Percentiles rank a stretch among this genome's conserved stretches.
phyloP scores from a whole-genome alignment of 2,888 invertebrate species.

The Malthinus seriepunctatus region DNA sequence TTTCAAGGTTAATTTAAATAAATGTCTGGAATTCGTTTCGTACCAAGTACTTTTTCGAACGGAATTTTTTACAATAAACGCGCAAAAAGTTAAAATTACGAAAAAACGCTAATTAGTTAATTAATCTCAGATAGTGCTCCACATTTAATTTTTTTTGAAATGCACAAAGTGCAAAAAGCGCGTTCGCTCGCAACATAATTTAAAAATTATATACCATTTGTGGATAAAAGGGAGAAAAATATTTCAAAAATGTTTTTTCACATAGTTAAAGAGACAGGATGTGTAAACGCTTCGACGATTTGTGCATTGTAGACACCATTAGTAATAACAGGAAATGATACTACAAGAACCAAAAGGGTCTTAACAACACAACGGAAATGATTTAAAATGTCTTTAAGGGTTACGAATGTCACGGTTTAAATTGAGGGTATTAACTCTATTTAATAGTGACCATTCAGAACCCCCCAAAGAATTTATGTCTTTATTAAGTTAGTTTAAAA shows the following conservation, averaged over 20 bases:
- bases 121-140: no score
- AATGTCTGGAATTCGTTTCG: constrained; percentile 3
- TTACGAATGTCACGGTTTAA: constrained; percentile 22
- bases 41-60: background rate
- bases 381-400: constrained; percentile 35
- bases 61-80: constrained; percentile 1
- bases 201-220: no score
- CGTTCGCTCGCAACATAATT: no score
- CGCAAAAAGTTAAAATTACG: background rate
- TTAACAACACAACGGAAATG: constrained; percentile 40
- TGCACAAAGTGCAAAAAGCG: no score
- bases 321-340: constrained; percentile 27
- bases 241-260: constrained; percentile 7
- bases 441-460: constrained; percentile 1
- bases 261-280: constrained; percentile 34
- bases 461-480: background rate
- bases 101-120: no score
- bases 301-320: constrained; percentile 36
- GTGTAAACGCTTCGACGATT: constrained; percentile 37
- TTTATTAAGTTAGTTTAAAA: background rate
- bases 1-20: constrained; percentile 4
- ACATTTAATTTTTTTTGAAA: no score
- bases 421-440: constrained; percentile 11
- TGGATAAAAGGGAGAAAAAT: background rate
- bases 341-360: constrained; percentile 19